Percentiles rank a stretch among this genome's conserved stretches.
These are phyloP conservation scores for Tenebrio molitor DNA, from an alignment of 1,140 invertebrate species.

Conservation along the genomic window DNA sequence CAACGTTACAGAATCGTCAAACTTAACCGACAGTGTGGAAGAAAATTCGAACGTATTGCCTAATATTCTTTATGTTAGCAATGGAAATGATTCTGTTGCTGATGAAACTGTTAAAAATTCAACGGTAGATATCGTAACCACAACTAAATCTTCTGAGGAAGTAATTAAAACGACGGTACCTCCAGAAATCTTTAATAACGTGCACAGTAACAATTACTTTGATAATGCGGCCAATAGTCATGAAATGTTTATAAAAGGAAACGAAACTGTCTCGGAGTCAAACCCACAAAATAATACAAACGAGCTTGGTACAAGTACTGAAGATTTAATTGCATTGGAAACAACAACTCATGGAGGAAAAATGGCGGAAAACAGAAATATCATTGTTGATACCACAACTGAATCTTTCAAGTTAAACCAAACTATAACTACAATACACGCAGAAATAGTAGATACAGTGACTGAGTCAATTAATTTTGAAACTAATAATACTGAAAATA, in stretches of 20 bases:
- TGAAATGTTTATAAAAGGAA: not conserved
- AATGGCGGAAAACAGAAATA: conserved; percentile 18
- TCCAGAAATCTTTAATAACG: conserved; percentile 62
- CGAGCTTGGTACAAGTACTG: conserved; percentile 54
- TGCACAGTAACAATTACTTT: conserved; percentile 62
- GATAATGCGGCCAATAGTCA: conserved; percentile 43
- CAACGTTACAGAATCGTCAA: too few species aligned
- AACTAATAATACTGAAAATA: conserved; percentile 8
- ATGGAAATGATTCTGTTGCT: too few species aligned
- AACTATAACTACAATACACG: conserved; percentile 44
- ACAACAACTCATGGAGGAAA: conserved; percentile 60
- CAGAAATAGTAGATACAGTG: conserved; percentile 55
- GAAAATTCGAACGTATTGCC: too few species aligned
- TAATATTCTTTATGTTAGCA: too few species aligned
- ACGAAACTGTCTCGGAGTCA: not conserved
- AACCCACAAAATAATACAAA: not conserved
- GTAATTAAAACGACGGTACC: conserved; percentile 48
- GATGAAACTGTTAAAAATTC: not conserved
- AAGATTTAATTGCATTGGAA: conserved; percentile 64
- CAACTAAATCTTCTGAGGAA: conserved; percentile 45
- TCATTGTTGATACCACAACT: not conserved
- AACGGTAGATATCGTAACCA: conserved; percentile 41
- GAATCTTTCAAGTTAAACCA: conserved; percentile 1
- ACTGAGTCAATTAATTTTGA: conserved; percentile 50
- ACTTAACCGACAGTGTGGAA: too few species aligned